phyloP scores from a whole-genome alignment of 2,113 vertebrate species.

The Melierax canorus region DNA sequence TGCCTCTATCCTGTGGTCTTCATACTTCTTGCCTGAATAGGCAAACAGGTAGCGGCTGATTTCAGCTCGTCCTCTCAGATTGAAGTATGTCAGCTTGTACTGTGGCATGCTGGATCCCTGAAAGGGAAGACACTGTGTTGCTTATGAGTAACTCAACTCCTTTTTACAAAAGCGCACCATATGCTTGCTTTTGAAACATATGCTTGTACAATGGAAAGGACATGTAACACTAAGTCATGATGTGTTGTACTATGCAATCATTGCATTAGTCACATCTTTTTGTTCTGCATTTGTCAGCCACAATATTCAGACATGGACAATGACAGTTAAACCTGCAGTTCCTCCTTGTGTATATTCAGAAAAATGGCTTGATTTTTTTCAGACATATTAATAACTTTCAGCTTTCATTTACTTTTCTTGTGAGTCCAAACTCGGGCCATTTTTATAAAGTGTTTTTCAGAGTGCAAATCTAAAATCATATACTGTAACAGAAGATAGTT shows the following conservation, averaged over 20 bases:
- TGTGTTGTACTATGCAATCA: background rate
- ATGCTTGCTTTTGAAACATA: background rate
- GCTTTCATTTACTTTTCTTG: background rate
- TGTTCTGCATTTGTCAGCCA: background rate
- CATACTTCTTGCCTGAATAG: conserved; percentile 69
- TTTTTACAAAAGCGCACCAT: background rate
- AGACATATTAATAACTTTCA: background rate
- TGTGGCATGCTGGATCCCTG: conserved; percentile 65
- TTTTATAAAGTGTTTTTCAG: background rate
- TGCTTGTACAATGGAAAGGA: background rate
- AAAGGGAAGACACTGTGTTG: background rate
- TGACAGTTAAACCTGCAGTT: background rate
- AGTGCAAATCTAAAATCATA: background rate
- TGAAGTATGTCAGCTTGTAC: conserved; percentile 81
- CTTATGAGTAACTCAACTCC: background rate
- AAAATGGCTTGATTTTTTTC: background rate
- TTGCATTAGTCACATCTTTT: background rate
- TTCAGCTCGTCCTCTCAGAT: conserved; percentile 78
- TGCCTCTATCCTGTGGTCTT: conserved; percentile 75
- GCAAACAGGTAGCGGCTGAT: conserved; percentile 79
- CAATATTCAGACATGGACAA: rapidly evolving
- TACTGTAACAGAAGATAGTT: background rate
- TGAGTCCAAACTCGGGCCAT: background rate
- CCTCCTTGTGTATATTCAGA: background rate
- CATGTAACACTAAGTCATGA: background rate